Conservation (phyloP, 1,140 invertebrate species). For the Camponotus pennsylvanicus region DNA sequence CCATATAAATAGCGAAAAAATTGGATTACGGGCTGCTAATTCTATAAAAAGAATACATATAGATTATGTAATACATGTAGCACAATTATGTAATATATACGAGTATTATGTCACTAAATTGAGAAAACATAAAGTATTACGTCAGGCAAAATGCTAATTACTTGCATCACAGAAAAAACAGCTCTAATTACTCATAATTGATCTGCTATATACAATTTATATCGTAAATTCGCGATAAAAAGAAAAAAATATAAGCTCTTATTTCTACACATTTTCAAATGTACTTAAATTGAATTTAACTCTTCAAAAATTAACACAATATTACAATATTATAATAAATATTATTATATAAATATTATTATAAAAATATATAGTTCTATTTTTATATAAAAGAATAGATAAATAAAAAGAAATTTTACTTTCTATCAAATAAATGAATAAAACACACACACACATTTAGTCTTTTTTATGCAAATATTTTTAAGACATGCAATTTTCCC, state of each 20-base stretch:
- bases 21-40: neutral
- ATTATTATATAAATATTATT: too few relatives aligned
- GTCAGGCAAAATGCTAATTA: constrained; percentile 34
- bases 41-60: neutral
- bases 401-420: neutral
- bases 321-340: neutral
- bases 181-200: neutral
- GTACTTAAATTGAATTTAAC: neutral
- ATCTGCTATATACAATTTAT: neutral
- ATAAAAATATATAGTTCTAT: neutral
- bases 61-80: neutral
- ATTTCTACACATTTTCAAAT: neutral
- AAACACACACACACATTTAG: neutral
- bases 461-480: neutral
- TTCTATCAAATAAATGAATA: neutral
- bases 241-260: neutral
- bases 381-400: neutral
- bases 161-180: constrained; percentile 35
- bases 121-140: constrained; percentile 34
- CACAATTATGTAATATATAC: neutral
- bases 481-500: neutral
- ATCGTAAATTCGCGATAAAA: neutral
- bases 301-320: neutral
- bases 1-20: neutral
- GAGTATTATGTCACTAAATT: constrained; percentile 40